These are phyloP conservation scores for Caenorhabditis latens DNA, from an alignment of 1,140 invertebrate species.

Conservation along the genomic window DNA sequence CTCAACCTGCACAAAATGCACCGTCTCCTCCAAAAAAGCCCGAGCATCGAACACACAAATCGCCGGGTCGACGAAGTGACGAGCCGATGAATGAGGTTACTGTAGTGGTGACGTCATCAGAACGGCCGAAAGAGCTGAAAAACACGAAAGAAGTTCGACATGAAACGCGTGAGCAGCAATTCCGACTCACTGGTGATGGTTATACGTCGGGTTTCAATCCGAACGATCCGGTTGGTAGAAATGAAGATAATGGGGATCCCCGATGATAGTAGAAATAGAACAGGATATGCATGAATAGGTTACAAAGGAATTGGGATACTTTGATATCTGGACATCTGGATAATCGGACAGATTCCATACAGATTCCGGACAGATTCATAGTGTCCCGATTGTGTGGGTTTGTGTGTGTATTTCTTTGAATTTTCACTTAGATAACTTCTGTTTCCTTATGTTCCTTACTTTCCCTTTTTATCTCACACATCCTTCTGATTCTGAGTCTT, in stretches of 20 bases:
- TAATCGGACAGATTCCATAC: no score
- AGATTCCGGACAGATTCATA: no score
- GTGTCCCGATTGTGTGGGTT: no score
- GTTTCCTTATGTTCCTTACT: no score
- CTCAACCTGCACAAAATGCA: neutral
- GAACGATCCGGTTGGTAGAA: constrained; percentile 50
- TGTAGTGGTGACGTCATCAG: constrained; percentile 25
- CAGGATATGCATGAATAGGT: no score
- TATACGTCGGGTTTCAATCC: constrained; percentile 57
- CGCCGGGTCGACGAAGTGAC: neutral
- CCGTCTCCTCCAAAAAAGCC: constrained; percentile 59
- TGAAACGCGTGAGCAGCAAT: constrained; percentile 52
- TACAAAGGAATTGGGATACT: no score
- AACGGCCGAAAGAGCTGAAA: constrained; percentile 36
- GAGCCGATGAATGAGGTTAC: constrained; percentile 53
- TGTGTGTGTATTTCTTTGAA: no score
- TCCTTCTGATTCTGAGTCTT: neutral
- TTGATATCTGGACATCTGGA: no score
- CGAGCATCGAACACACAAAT: constrained; percentile 51
- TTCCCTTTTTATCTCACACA: neutral
- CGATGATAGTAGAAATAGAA: no score
- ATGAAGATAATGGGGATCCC: neutral
- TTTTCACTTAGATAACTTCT: no score
- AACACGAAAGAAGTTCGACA: constrained; percentile 56
- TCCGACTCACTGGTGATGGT: constrained; percentile 58